Conservation (phyloP, 92 coral and sea anemone species). For the Porites lobata region DNA sequence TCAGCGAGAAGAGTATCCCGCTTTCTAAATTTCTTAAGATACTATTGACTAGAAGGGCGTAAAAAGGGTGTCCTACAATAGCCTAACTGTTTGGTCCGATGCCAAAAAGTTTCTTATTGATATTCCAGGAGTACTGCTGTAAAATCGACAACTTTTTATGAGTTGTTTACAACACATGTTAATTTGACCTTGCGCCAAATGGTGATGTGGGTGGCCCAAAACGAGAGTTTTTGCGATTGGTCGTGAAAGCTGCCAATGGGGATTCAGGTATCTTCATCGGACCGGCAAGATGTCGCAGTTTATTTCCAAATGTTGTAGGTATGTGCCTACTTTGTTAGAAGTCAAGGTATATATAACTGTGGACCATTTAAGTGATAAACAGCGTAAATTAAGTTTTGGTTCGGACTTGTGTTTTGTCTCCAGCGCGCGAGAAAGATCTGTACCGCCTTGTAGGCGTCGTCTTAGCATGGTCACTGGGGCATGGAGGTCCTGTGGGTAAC, state of each 20-base stretch:
- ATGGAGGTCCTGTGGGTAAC: conserved; percentile 66
- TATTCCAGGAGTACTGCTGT: too few species aligned
- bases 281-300: conserved; percentile 12
- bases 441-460: conserved; percentile 55
- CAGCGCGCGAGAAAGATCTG: conserved; percentile 53
- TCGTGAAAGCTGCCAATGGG: conserved; percentile 58
- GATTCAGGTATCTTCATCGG: conserved; percentile 56
- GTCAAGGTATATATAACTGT: not conserved
- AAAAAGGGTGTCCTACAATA: too few species aligned
- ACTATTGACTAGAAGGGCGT: too few species aligned
- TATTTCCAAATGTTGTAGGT: conserved; percentile 63
- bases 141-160: too few species aligned
- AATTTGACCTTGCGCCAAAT: too few species aligned
- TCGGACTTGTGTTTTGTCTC: not conserved
- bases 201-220: conserved; percentile 69
- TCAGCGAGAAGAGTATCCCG: too few species aligned
- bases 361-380: not conserved
- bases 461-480: conserved; percentile 54
- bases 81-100: too few species aligned
- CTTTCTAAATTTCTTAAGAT: too few species aligned
- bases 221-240: conserved; percentile 56
- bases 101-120: too few species aligned
- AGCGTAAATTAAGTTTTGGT: conserved; percentile 1
- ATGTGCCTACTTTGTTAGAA: not conserved
- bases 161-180: too few species aligned